Conservation (phyloP, 2,113 vertebrate genomes). For the Siphamia tubifer region DNA sequence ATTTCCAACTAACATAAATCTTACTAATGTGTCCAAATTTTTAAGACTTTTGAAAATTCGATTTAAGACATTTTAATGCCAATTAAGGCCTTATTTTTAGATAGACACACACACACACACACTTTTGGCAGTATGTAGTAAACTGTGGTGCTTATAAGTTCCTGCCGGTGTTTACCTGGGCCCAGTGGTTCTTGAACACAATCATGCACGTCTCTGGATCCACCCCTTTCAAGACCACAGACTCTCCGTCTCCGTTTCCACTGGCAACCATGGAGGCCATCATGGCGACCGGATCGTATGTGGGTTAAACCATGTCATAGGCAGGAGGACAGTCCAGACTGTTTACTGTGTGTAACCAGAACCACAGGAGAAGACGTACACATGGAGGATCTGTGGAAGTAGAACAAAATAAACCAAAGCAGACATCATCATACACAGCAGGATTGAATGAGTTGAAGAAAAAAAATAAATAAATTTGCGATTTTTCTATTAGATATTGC, state of each 20-base stretch:
- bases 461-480: no score
- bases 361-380: conserved; percentile 3
- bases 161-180: conserved; percentile 83
- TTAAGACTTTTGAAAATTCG: no score
- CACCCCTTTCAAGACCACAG: conserved; percentile 87
- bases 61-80: no score
- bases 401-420: conserved; percentile 2
- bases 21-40: no score
- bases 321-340: conserved; percentile 41
- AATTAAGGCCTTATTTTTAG: no score
- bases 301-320: conserved; percentile 71
- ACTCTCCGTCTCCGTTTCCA: conserved; percentile 80
- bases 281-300: conserved; percentile 64
- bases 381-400: conserved; percentile 40
- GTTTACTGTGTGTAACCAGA: conserved; percentile 28
- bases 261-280: conserved; percentile 88
- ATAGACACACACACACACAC: no score
- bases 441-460: no score
- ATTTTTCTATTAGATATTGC: no score
- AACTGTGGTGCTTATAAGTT: not conserved
- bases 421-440: conserved; percentile 3
- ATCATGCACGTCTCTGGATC: conserved; percentile 99
- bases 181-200: conserved; percentile 98
- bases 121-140: no score
- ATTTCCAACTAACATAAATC: no score